Evolutionary conservation across 2,888 invertebrate genomes (phyloP).

Genomic region (Clivina fossor): DNA sequence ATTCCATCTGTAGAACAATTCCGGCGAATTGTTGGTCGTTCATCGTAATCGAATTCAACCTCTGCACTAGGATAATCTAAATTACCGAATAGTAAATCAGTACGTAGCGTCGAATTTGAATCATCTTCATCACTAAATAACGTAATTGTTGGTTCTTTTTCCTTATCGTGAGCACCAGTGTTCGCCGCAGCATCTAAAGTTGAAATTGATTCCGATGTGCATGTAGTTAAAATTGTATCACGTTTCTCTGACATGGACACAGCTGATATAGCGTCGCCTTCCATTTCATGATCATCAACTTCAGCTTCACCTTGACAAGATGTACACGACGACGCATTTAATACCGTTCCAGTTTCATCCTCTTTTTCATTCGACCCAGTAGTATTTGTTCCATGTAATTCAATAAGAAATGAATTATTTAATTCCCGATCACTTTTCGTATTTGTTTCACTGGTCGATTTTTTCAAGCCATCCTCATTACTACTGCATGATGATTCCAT

Average conservation of each 20-base stretch:
- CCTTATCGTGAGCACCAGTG: constrained; percentile 39
- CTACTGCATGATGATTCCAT: constrained; percentile 27
- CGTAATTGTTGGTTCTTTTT: constrained; percentile 44
- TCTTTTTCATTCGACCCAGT: constrained; percentile 11
- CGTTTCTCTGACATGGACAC: constrained; percentile 10
- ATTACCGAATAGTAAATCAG: constrained; percentile 51
- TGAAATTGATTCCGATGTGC: constrained; percentile 38
- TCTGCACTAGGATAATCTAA: constrained; percentile 49
- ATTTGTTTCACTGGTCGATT: neutral
- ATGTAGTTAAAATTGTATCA: constrained; percentile 45
- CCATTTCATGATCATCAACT: too few relatives aligned
- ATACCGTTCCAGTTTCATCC: neutral
- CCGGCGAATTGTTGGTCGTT: constrained; percentile 46
- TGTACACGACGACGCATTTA: too few relatives aligned
- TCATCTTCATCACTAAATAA: constrained; percentile 50
- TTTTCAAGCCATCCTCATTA: constrained; percentile 21
- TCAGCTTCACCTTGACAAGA: constrained; percentile 41
- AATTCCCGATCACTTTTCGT: neutral
- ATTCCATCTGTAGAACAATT: constrained; percentile 40
- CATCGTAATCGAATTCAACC: constrained; percentile 44
- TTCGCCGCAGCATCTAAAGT: constrained; percentile 35
- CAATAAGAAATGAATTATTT: constrained; percentile 19
- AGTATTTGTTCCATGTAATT: constrained; percentile 26
- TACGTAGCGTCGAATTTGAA: constrained; percentile 48
- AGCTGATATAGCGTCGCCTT: too few relatives aligned